These are phyloP conservation scores for Orthosia incerta DNA, from an alignment of 2,888 invertebrate species.

Conservation along the genomic window DNA sequence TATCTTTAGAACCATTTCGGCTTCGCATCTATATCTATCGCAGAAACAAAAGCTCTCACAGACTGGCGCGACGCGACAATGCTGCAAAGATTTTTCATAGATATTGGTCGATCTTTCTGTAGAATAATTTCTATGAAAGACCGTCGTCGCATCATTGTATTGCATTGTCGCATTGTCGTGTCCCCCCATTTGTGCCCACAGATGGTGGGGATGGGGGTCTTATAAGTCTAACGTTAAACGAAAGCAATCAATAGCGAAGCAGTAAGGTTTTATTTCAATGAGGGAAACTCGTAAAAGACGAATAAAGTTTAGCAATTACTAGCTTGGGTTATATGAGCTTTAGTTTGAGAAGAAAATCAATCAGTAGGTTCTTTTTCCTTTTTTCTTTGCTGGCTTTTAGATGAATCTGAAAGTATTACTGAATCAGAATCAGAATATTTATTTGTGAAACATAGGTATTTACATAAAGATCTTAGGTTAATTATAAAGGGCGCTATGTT, in stretches of 20 bases:
- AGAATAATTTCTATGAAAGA: neutral
- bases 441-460: too few relatives aligned
- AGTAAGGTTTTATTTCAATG: conserved; percentile 36
- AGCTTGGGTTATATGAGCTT: neutral
- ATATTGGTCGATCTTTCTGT: too few relatives aligned
- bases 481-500: too few relatives aligned
- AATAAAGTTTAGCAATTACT: conserved; percentile 43
- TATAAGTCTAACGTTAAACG: conserved; percentile 16
- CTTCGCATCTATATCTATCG: too few relatives aligned
- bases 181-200: neutral
- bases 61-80: neutral
- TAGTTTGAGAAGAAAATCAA: conserved; percentile 19
- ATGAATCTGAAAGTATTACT: neutral
- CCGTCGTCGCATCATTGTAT: neutral
- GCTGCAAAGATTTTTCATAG: too few relatives aligned
- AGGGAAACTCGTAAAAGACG: conserved; percentile 24
- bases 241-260: conserved; percentile 24
- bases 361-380: neutral
- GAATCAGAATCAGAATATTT: too few relatives aligned
- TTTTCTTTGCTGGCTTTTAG: neutral
- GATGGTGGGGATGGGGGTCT: too few relatives aligned
- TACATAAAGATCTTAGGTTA: too few relatives aligned
- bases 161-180: neutral
- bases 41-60: too few relatives aligned
- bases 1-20: too few relatives aligned